Evolutionary conservation across 2,797 vertebrate genomes (phyloP), one percentile per base, ranked within the genome.

Genomic region (Microctenopoma steveboyesi): DNA sequence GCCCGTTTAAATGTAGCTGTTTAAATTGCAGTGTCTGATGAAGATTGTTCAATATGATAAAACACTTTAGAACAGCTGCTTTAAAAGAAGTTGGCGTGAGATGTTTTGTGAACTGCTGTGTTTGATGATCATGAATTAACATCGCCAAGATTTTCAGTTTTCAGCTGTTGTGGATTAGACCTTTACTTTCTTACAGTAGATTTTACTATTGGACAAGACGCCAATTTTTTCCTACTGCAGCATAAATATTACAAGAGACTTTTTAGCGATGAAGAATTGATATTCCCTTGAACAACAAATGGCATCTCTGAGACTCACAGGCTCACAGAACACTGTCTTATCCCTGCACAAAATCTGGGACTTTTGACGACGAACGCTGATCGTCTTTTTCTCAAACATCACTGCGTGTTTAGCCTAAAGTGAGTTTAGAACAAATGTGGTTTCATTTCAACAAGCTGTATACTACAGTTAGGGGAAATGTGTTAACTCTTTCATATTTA

Each of bases 401-500:
- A 52, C n/a, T 13, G 39, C 43, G 4, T 55, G 35, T 25, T 37
- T 37, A 9, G 37, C 37, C 8, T 37, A 37, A 37, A 37, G 37
- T 33, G 7, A 2, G 10, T 37, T 37, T 37, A 10, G 22, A 37
- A 9, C 37, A 37, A 37, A 37, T 37, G 37, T 37, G 37, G 37
- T 37, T 37, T 37, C 8, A 37, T 37, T 37, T 10, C 37, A 16
- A 25, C 22, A 52, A 9, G 25, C 49, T 30, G 22, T 28, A 27
- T 45, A 11, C 4, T 28, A 43, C 42, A 43, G 27, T 72, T 57
- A 45, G 11, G 43, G 61, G 28, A 48, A 47, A 46, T 9, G 1
- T 33, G 22, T 59, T 51, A 47, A 40, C 30, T n/a, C 10, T 35
- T 47, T 8, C 46, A 52, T 40, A 65, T 47, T 53, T 30, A 27